Conservation (phyloP, 2,888 invertebrate genomes). For the Cenopis cana region DNA sequence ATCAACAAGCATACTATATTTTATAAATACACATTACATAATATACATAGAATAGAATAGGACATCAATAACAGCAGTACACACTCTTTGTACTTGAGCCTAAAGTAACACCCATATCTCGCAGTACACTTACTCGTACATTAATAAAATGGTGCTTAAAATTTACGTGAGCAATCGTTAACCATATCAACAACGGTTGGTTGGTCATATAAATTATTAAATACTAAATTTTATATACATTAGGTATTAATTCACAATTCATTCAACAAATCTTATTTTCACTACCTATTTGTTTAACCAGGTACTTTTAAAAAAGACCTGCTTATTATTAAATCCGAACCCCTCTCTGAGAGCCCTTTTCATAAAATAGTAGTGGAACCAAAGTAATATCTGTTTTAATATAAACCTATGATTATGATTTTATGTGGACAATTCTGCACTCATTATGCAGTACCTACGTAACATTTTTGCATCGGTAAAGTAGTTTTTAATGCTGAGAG, state of each 20-base stretch:
- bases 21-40: constrained; percentile 49
- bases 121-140: constrained; percentile 49
- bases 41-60: constrained; percentile 45
- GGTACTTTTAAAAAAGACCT: constrained; percentile 19
- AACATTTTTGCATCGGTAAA: background rate
- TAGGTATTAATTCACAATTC: constrained; percentile 37
- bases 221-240: constrained; percentile 29
- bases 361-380: constrained; percentile 5
- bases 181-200: constrained; percentile 48
- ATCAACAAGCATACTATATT: constrained; percentile 54
- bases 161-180: constrained; percentile 69
- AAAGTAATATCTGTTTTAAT: constrained; percentile 13
- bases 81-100: constrained; percentile 66
- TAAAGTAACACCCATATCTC: constrained; percentile 51
- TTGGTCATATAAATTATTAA: constrained; percentile 39
- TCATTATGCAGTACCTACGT: too few species aligned
- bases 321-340: constrained; percentile 5
- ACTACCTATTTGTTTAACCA: constrained; percentile 17
- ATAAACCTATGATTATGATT: background rate
- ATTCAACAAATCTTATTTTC: constrained; percentile 27
- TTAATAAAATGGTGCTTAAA: constrained; percentile 62
- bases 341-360: constrained; percentile 28
- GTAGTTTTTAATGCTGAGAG: background rate
- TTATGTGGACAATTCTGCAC: background rate
- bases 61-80: constrained; percentile 53